Conservation (phyloP, 2,797 vertebrate genomes). For the Neoniphon sammara region DNA sequence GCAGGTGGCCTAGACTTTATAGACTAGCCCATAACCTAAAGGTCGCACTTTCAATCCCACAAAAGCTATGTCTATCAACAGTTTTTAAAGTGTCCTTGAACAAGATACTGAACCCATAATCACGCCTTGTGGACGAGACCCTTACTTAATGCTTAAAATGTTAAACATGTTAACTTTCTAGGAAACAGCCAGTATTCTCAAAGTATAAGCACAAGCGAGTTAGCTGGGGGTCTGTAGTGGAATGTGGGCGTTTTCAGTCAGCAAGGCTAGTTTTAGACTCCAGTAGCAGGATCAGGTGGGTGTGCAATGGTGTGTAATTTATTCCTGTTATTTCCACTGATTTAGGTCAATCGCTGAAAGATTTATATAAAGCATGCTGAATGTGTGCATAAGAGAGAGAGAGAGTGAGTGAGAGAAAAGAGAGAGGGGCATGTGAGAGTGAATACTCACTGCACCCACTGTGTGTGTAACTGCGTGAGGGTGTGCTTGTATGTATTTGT, state of each 20-base stretch:
- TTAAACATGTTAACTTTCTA: neutral
- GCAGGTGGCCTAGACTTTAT: neutral
- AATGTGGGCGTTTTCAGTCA: conserved; percentile 26
- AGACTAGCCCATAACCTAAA: conserved; percentile 24
- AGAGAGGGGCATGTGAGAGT: neutral
- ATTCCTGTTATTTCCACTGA: conserved; percentile 54
- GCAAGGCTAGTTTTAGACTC: conserved; percentile 31
- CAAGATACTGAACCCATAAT: conserved; percentile 9
- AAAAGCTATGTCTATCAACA: neutral
- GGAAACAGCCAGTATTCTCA: conserved; percentile 1
- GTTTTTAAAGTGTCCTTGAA: conserved; percentile 16
- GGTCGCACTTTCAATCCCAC: conserved; percentile 5
- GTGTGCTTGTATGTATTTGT: neutral
- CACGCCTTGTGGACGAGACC: neutral
- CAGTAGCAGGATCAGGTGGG: conserved; percentile 53
- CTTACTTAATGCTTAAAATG: neutral
- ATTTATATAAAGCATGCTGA: conserved; percentile 30
- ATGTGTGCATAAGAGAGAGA: conserved; percentile 5
- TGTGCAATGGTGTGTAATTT: conserved; percentile 50
- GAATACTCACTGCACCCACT: conserved; percentile 24
- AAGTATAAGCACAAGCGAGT: conserved; percentile 35
- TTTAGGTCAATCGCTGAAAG: conserved; percentile 54
- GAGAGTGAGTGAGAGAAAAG: neutral
- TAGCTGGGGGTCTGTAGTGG: conserved; percentile 20
- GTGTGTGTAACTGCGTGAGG: conserved; percentile 1